Evolutionary conservation across 2,797 vertebrate species (phyloP), one percentile per base, ranked within the genome.

Genomic region (Buphagus erythrorhynchus): DNA sequence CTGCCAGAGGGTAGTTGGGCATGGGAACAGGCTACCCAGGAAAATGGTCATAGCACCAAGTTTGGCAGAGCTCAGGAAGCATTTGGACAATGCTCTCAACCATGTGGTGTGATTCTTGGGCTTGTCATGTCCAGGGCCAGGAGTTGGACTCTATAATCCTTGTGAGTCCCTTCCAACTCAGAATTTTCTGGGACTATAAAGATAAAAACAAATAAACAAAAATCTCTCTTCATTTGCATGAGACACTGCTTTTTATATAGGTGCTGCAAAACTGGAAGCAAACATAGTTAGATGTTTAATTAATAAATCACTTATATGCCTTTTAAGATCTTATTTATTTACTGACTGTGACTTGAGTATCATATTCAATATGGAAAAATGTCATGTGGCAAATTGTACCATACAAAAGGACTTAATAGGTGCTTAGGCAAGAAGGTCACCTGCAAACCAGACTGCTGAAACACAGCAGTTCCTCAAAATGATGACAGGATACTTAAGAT

Each of bases 401-500:
- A 16, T n/a, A 14, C 8, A 13, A 36, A 80, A 33, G 21, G 40
- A n/a, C 6, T 46, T 72, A 11, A 11, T 2, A 1, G 10, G 9
- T 92, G 9, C 75, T 88, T 79, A 40, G 36, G 26, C 33, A 57
- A 28, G 40, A 26, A 26, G 11, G 28, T 69, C 28, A 42, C 35
- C 45, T 63, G 52, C 43, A 68, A 76, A 3, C 59, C 48, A 51
- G 31, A 15, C 54, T 65, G n/a, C 66, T 81, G 46, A 74, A 88
- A 40, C 0, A 1, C 1, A 0, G 17, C 0, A 1, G 7, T 74
- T 74, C 36, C 22, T 83, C 25, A 35, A 36, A 66, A 67, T n/a
- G 11, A 42, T 1, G 0, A 38, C 55, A 67, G 13, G 15, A 45
- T 86, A 87, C 59, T 71, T 88, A 29, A 52, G 10, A 4, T 85